A percentile compares a stretch with the other conserved stretches of the same genome.
phyloP scores from a whole-genome alignment of 2,888 invertebrate species.

The Cryptophagus acutangulus region DNA sequence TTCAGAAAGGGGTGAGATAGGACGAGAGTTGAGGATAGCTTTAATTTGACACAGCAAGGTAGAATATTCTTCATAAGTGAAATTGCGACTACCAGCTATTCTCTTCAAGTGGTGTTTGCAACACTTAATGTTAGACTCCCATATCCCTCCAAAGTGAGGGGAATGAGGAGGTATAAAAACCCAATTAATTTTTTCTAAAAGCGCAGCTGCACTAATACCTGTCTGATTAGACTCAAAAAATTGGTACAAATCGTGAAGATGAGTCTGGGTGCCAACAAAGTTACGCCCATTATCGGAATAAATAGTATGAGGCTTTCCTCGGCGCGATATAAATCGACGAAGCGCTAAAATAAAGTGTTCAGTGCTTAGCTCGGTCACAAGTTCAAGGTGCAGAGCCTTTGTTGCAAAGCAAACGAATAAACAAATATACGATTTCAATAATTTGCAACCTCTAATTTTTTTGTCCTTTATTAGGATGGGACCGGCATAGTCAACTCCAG shows the following conservation, averaged over 20 bases:
- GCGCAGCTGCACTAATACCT: too few species aligned
- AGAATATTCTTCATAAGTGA: too few species aligned
- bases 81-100: too few species aligned
- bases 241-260: constrained; percentile 14
- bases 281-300: constrained; percentile 19
- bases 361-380: constrained; percentile 21
- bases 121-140: too few species aligned
- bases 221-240: too few species aligned
- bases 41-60: too few species aligned
- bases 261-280: constrained; percentile 16
- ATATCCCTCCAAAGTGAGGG: too few species aligned
- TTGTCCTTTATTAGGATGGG: constrained; percentile 20
- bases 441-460: constrained; percentile 13
- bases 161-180: too few species aligned
- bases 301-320: constrained; percentile 15
- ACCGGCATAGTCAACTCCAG: constrained; percentile 26
- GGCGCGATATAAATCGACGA: constrained; percentile 19
- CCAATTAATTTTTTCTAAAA: too few species aligned
- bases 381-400: constrained; percentile 24
- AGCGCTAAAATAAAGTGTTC: constrained; percentile 21
- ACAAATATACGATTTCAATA: constrained; percentile 21
- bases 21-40: too few species aligned
- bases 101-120: too few species aligned
- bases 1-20: too few species aligned
- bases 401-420: constrained; percentile 26